Base-by-base conservation (phyloP, 2,888 invertebrate genomes). In the Lithophane ornitopus region DNA sequence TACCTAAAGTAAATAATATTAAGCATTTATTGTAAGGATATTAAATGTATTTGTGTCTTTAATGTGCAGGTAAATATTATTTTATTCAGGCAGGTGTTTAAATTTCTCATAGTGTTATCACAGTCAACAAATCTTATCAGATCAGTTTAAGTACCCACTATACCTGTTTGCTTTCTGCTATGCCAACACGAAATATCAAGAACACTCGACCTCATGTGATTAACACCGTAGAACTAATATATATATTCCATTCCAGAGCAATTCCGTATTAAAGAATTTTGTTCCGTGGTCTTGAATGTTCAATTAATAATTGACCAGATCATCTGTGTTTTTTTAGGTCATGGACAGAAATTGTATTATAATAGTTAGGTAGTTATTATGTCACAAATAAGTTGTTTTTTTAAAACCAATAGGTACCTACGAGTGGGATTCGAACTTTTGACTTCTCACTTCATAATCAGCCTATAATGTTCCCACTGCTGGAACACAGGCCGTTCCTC, bases 101-200 rank as follows among this genome's bases (percentile, higher is more conserved):
- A 52, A 58, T 63, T 66, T 73, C 70, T 56, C 61, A 77, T 46
- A 56, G 62, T 71, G 74, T 74, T 80, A 78, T 80, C 75, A 80
- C 28, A 61, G 49, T 39, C 39, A 68, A 74, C 68, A 52, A 56
- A 80, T 82, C 80, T 84, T 84, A 82, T 80, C 82, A 68, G 76
- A 82, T 84, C 81, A 16, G 66, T 75, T 52, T 52, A 65, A 41
- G 70, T 62, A 67, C 81, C 34, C 6, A 34, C 34, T 34, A 74
- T 54, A 41, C 65, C 72, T 41, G 61, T 49, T 66, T 62, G 56
- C 73, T 81, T 74, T 81, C 81, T 69, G 39, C 41, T 67, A 8
- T 68, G 58, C 46, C 34, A 72, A 76, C 83, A 85, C 66, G 61
- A 70, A 72, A 85, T 66, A 74, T 76, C 72, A 61, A 79, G 73